A percentile compares a stretch with the other conserved stretches of the same genome.
phyloP scores from a whole-genome alignment of 2,888 invertebrate genomes.

The Gasteruption jaculator region DNA sequence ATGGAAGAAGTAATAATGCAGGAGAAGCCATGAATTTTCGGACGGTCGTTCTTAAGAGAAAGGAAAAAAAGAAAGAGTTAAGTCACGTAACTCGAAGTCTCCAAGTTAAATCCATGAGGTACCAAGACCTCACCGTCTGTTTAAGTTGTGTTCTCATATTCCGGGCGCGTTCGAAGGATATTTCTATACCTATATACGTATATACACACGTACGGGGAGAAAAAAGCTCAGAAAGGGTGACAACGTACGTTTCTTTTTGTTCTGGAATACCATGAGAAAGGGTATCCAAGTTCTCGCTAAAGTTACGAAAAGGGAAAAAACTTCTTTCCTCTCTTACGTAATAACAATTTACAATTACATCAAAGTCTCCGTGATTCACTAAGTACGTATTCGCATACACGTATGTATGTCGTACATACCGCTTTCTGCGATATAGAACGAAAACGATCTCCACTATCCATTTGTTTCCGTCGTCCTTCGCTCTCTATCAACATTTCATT shows the following conservation, averaged over 20 bases:
- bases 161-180: conserved; percentile 33
- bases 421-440: background rate
- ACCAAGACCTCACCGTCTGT: conserved; percentile 22
- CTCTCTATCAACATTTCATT: background rate
- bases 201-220: background rate
- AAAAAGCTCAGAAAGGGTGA: too few species aligned
- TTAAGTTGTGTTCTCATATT: conserved; percentile 32
- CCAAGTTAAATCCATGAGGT: conserved; percentile 28
- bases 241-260: too few species aligned
- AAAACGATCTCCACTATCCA: too few species aligned
- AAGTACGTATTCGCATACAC: background rate
- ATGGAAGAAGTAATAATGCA: too few species aligned
- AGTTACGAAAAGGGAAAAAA: too few species aligned
- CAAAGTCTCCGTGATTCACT: background rate
- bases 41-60: too few species aligned
- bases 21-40: too few species aligned
- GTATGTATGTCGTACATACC: background rate
- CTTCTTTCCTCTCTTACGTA: too few species aligned
- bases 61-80: too few species aligned
- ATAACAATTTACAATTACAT: conserved; percentile 26
- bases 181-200: conserved; percentile 16
- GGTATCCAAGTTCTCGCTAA: too few species aligned
- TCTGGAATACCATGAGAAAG: too few species aligned
- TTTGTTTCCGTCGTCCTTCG: too few species aligned
- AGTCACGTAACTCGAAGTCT: conserved; percentile 29